Base-by-base conservation (phyloP, 1,140 invertebrate species). In the Formica selysi region DNA sequence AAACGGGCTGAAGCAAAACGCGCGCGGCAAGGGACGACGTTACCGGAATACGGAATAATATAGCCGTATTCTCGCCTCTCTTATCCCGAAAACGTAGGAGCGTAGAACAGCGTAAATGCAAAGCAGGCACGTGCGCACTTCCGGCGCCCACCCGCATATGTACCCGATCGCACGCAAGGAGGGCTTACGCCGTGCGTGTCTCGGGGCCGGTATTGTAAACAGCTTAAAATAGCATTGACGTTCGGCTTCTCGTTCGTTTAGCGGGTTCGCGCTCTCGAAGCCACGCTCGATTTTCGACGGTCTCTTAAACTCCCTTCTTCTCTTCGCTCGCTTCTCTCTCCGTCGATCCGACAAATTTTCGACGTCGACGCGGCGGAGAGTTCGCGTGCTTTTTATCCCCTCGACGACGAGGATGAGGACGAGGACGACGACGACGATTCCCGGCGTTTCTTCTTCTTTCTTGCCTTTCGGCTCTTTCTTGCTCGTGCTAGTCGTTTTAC, bases 181-280 rank as follows among this genome's bases (percentile, higher is more conserved):
- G 67, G 26, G 57, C 16, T 22, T 16, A 22, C 10, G 61, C n/a
- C 8, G 41, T 38, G 44, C 26, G 68, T 41, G 79, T 81, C 36
- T 61, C 54, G 3, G 8, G 68, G 32, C 68, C 54, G 54, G 68
- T 57, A 83, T 83, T 83, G 68, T 83, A 83, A 83, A 83, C 79
- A 74, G 68, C 79, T 83, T 73, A 83, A 83, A 83, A 83, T 83
- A 83, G 68, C 79, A 41, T 81, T 73, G 79, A 81, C 79, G 79
- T 83, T 74, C 71, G 48, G 13, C 51, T 22, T 71, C 79, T 22
- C 64, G 26, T 32, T 61, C 32, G 26, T 29, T 29, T 44, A 54
- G 38, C 51, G 44, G 13, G 67, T 48, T 62, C 38, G 36, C 32
- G 36, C 41, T 10, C 78, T 44, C 76, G 29, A 44, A 73, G 38